A percentile compares a stretch with the other conserved stretches of the same genome.
These are phyloP conservation scores for Arothron firmamentum DNA, from an alignment of 2,113 vertebrate genomes.

Conservation along the genomic window DNA sequence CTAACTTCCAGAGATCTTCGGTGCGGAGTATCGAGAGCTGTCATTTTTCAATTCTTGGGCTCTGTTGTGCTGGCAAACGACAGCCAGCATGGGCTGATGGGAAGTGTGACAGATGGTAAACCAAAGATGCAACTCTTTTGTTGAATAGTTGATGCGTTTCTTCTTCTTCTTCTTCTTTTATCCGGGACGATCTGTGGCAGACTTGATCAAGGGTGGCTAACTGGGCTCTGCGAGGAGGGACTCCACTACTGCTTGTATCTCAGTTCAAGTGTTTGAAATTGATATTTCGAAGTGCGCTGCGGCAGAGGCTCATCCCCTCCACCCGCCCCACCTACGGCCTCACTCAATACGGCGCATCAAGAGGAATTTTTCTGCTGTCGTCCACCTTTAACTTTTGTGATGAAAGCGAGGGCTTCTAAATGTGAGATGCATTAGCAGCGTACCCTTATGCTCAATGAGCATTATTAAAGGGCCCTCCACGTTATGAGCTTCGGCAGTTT, in stretches of 20 bases:
- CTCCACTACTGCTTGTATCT: slow-evolving; percentile 51
- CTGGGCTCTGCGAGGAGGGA: slow-evolving; percentile 39
- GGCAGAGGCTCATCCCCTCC: slow-evolving; percentile 26
- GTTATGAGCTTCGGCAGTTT: slow-evolving; percentile 33
- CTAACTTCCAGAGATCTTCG: slow-evolving; percentile 8
- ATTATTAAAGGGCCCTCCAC: slow-evolving; percentile 59
- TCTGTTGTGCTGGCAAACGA: neutral
- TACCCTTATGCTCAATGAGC: slow-evolving; percentile 53
- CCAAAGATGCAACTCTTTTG: slow-evolving; percentile 44
- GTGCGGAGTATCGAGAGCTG: slow-evolving; percentile 7
- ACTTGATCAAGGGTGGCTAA: slow-evolving; percentile 29
- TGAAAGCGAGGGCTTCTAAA: slow-evolving; percentile 52
- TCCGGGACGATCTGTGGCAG: slow-evolving; percentile 27
- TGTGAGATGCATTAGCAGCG: slow-evolving; percentile 43
- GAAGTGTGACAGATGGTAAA: slow-evolving; percentile 44
- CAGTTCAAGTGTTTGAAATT: slow-evolving; percentile 61
- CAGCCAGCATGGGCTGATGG: slow-evolving; percentile 19
- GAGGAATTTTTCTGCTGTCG: slow-evolving; percentile 56
- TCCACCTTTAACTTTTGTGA: slow-evolving; percentile 54
- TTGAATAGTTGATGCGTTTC: slow-evolving; percentile 57
- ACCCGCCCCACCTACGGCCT: neutral
- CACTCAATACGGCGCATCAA: slow-evolving; percentile 56
- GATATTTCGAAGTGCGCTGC: slow-evolving; percentile 47
- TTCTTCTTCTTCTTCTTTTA: slow-evolving; percentile 28
- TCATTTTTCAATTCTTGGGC: neutral